Evolutionary conservation across 2,113 vertebrate species (phyloP), one percentile per base, ranked within the genome.

Genomic region (Puma concolor): DNA sequence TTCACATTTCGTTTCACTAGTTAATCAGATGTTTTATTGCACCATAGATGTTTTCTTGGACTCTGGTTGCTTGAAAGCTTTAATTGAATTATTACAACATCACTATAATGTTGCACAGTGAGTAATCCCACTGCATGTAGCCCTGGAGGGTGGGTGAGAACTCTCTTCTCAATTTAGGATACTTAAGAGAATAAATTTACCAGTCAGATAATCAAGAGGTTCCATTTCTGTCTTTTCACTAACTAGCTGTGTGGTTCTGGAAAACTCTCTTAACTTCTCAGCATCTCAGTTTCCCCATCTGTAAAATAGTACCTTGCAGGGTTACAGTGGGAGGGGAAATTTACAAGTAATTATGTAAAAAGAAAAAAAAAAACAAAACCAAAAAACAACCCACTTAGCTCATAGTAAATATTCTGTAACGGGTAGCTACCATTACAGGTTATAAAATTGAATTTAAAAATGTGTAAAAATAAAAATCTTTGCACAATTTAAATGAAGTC

Each of bases 391-490:
- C 23, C 15, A 29, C 31, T 77, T 41, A 95, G 31, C 74, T 93
- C n/a, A 33, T 60, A 82, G 77, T 33, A 67, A 52, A 9, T 66
- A 88, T 82, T 95, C 44, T 85, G 16, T 94, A 97, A 83, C 17
- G 66, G 52, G 33, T 91, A 86, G 19, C 9, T n/a, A 41, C 85
- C 12, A 38, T 85, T 98, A 92, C 48, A 63, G 91, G 84, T 97
- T 96, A 57, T 89, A 87, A 96, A 95, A 80, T 0, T 85, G 14
- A 88, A 72, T 77, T 91, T 19, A 10, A 9, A 88, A 88, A 50
- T 93, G 79, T 95, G 67, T 97, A 54, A 44, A 90, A 87, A 76
- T 89, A 88, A 90, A 98, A 94, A 25, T 93, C 66, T 72, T 77
- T 82, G 44, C 15, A 92, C 63, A 66, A 95, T 98, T 98, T 89